Evolutionary conservation across 2,888 invertebrate species (phyloP).

Genomic region (Eupithecia subumbrata): DNA sequence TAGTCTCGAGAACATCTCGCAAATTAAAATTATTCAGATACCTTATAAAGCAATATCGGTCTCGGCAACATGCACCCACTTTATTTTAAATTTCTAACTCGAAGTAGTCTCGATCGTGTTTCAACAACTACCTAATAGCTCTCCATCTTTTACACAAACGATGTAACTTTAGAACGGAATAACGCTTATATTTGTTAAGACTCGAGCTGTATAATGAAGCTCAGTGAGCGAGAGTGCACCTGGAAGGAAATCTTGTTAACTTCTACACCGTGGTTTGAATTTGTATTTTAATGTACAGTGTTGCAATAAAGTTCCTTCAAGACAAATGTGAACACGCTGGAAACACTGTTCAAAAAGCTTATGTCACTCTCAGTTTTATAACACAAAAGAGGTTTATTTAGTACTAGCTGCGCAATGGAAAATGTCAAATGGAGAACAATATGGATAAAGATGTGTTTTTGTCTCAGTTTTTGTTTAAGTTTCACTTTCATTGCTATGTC

Average conservation of each 20-base stretch:
- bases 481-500: no score
- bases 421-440: no score
- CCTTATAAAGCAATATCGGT: neutral
- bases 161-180: neutral
- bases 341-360: neutral
- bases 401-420: no score
- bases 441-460: no score
- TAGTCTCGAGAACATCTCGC: neutral
- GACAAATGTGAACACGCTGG: neutral
- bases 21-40: neutral
- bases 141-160: neutral
- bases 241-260: neutral
- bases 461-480: no score
- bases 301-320: neutral
- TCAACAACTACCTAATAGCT: neutral
- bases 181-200: neutral
- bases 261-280: neutral
- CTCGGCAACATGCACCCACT: neutral
- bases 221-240: neutral
- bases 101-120: neutral
- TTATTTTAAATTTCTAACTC: neutral
- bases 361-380: neutral
- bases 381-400: neutral
- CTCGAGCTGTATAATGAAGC: neutral
- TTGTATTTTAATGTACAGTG: neutral